Evolutionary conservation across 2,888 invertebrate species (phyloP), one percentile per base, ranked within the genome.

Genomic region (Muscina levida): DNA sequence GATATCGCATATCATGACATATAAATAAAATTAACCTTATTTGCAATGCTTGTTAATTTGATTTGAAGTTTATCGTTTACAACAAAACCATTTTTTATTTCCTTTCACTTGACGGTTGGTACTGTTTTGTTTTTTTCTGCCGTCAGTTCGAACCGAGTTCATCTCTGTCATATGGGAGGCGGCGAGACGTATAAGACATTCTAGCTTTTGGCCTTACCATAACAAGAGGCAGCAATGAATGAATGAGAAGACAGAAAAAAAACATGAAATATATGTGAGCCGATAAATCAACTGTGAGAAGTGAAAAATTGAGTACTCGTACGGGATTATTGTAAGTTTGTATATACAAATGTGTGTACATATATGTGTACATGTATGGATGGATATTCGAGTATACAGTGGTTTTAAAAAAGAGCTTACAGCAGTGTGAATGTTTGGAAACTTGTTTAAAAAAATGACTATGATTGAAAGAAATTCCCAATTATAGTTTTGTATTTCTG

Each of bases 21-120:
- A 53, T 19, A 62, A 84, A 86, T 87, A 87, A 89, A 89, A 89
- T 89, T 89, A 89, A 89, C 90, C 89, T 89, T 88, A 89, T 90
- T 89, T 90, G 87, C 65, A 73, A 83, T 81, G 84, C 85, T 86
- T 85, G 85, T 86, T 85, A 86, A 85, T 84, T 82, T 82, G 72
- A 82, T 85, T 85, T 85, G 84, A 83, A 83, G 84, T 83, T 84
- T 83, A 83, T 82, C 82, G 83, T 84, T 81, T 77, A 81, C 81
- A 81, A 81, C 77, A 77, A 81, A 81, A 56, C 53, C 70, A 82
- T 82, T 82, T 81, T 77, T 81, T 77, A 62, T 74, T 75, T 70
- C 39, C 57, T 80, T 59, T 77, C 72, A 75, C 76, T 73, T 73
- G 31, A 56, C 48, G n/a, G n/a, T n/a, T n/a, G n/a, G n/a, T n/a